Evolutionary conservation across 2,113 vertebrate genomes (phyloP).

Genomic region (Peucedramus taeniatus): DNA sequence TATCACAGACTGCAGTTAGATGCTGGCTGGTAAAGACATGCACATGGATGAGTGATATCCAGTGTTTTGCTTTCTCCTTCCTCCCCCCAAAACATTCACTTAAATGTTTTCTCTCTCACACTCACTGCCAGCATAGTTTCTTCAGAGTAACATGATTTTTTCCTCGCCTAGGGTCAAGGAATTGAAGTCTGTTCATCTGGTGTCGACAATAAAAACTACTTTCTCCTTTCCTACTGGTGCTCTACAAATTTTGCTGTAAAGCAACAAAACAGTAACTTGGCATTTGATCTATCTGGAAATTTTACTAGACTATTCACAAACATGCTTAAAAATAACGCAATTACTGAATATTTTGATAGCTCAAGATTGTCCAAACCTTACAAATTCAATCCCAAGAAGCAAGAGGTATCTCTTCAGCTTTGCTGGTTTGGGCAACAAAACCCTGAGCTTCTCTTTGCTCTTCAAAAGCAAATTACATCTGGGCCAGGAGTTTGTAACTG

Average conservation of each 20-base stretch:
- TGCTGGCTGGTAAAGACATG: neutral
- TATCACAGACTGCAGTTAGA: neutral
- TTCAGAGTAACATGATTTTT: neutral
- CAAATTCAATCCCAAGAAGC: neutral
- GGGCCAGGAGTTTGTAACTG: neutral
- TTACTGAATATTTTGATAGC: neutral
- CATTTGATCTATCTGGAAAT: neutral
- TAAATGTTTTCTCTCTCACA: neutral
- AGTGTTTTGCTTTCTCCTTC: neutral
- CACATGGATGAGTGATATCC: neutral
- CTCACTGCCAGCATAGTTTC: neutral
- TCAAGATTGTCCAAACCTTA: neutral
- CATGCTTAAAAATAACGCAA: neutral
- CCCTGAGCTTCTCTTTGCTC: neutral
- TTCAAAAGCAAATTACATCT: neutral
- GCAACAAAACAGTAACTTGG: neutral
- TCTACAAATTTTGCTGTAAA: neutral
- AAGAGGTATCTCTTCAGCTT: neutral
- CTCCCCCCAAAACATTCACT: neutral
- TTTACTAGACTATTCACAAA: neutral
- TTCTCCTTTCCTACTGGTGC: neutral
- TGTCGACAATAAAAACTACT: neutral
- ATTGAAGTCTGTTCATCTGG: neutral
- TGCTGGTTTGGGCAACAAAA: neutral
- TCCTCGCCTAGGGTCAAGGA: neutral